A percentile compares a stretch with the other conserved stretches of the same genome.
These are phyloP conservation scores for Hipparchia semele DNA, from an alignment of 2,888 invertebrate genomes.

Conservation along the genomic window DNA sequence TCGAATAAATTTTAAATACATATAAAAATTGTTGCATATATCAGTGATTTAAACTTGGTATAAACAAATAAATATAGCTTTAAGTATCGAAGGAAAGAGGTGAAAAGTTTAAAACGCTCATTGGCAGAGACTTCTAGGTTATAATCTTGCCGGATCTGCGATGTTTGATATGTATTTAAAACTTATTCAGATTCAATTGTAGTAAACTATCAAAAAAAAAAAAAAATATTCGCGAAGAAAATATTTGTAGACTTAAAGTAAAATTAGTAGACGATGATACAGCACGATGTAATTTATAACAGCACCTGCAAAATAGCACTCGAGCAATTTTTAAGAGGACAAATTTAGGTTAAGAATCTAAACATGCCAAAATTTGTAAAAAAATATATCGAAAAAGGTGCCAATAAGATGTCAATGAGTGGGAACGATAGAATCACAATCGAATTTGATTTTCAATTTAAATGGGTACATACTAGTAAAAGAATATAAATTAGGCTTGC, in stretches of 20 bases:
- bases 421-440: constrained; percentile 50
- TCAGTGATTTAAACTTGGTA: too few relatives aligned
- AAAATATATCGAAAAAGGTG: constrained; percentile 56
- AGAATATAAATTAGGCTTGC: constrained; percentile 15
- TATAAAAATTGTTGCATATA: too few relatives aligned
- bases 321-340: constrained; percentile 8
- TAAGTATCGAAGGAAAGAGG: too few relatives aligned
- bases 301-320: constrained; percentile 13
- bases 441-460: constrained; percentile 33
- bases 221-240: neutral
- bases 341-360: constrained; percentile 25
- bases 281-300: neutral
- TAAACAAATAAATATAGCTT: too few relatives aligned
- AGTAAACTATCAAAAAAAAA: too few relatives aligned
- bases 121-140: too few relatives aligned
- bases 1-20: too few relatives aligned
- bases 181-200: too few relatives aligned
- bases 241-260: neutral
- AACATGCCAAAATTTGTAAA: constrained; percentile 42
- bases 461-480: constrained; percentile 21
- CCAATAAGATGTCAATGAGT: constrained; percentile 51
- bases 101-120: too few relatives aligned
- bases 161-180: too few relatives aligned
- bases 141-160: too few relatives aligned
- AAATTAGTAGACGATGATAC: neutral